These are phyloP conservation scores for Theonella swinhoei DNA, from an alignment of 37 sponge, comb jelly and placozoan genomes.

Conservation along the genomic window DNA sequence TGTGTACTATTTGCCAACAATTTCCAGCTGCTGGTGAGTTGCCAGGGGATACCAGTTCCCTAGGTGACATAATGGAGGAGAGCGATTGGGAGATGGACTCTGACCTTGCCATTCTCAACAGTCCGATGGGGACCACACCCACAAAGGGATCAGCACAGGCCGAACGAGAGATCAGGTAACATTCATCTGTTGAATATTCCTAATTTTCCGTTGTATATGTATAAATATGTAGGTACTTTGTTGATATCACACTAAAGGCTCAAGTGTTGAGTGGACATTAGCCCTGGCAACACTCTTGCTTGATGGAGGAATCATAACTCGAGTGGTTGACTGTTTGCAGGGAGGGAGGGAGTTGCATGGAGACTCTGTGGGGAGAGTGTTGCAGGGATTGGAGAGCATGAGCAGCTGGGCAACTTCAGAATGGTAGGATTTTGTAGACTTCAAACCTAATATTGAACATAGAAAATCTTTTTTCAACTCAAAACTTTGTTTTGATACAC, in stretches of 20 bases:
- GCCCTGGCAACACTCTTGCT: conserved; percentile 55
- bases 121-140: not conserved
- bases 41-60: conserved; percentile 34
- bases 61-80: conserved; percentile 49
- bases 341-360: conserved; percentile 3
- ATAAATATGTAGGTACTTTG: conserved; percentile 58
- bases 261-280: conserved; percentile 70
- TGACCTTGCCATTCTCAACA: conserved; percentile 37
- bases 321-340: conserved; percentile 8
- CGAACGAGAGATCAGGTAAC: conserved; percentile 78
- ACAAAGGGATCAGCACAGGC: conserved; percentile 40
- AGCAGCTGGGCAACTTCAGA: conserved; percentile 43
- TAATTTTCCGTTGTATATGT: not conserved
- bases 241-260: conserved; percentile 39
- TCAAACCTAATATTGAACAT: too few species aligned
- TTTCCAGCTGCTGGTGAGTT: conserved; percentile 37
- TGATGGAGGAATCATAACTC: conserved; percentile 26
- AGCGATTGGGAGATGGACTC: conserved; percentile 58
- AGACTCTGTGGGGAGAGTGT: not conserved
- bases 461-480: too few species aligned
- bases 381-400: conserved; percentile 26
- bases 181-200: too few species aligned
- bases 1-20: too few species aligned
- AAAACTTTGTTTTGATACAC: not conserved
- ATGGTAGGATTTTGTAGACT: conserved; percentile 22